Percentiles rank a stretch among this genome's conserved stretches.
phyloP scores from a whole-genome alignment of 2,113 vertebrate species.

The Smithornis capensis region DNA sequence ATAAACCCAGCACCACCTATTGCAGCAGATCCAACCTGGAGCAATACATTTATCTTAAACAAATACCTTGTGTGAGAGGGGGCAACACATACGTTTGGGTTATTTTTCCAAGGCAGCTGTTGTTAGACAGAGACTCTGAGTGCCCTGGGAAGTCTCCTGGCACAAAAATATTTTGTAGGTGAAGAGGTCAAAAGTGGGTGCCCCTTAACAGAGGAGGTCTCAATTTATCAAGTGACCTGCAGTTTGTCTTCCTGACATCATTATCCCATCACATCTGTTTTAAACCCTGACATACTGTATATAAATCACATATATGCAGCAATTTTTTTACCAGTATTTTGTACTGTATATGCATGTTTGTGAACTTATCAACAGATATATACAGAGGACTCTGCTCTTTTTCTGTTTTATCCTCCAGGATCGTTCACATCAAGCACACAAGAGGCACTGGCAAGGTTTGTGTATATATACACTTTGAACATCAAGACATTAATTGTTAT shows the following conservation, averaged over 20 bases:
- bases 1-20: not conserved
- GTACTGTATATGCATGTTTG: not conserved
- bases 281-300: not conserved
- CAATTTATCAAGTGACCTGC: not conserved
- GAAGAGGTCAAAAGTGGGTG: constrained; percentile 21
- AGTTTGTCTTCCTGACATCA: not conserved
- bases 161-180: constrained; percentile 9
- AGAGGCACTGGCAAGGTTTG: not conserved
- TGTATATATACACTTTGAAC: not conserved
- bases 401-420: not conserved
- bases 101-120: constrained; percentile 41
- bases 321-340: not conserved
- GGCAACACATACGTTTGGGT: not conserved
- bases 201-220: not conserved
- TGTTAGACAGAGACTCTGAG: not conserved
- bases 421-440: not conserved
- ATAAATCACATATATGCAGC: not conserved
- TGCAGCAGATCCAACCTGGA: not conserved
- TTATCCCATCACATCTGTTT: not conserved
- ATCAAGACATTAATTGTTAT: not conserved
- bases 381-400: not conserved
- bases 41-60: constrained; percentile 6
- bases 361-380: not conserved
- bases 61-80: not conserved
- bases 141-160: not conserved